Evolutionary conservation across 2,113 vertebrate genomes (phyloP).

Genomic region (Platanista minor): DNA sequence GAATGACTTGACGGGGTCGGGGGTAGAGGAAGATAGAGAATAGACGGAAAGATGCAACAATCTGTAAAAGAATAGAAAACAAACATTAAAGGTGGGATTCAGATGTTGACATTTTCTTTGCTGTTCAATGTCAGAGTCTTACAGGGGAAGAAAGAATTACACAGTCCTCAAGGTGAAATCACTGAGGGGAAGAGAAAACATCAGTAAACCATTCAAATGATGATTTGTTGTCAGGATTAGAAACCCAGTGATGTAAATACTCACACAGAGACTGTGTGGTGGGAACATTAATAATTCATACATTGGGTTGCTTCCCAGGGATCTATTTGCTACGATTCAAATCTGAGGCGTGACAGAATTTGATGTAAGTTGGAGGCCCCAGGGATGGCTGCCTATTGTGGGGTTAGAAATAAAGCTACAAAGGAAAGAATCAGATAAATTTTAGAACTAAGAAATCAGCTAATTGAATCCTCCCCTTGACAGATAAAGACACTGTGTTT

Average conservation of each 20-base stretch:
- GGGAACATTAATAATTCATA: slow-evolving; percentile 65
- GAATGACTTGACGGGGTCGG: background rate
- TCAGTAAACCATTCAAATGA: slow-evolving; percentile 49
- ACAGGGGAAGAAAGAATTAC: background rate
- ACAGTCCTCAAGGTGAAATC: slow-evolving; percentile 56
- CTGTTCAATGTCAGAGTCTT: slow-evolving; percentile 32
- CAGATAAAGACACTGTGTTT: slow-evolving; percentile 20
- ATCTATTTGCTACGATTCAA: slow-evolving; percentile 54
- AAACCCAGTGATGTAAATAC: slow-evolving; percentile 62
- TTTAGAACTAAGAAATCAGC: slow-evolving; percentile 34
- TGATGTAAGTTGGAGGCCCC: slow-evolving; percentile 38
- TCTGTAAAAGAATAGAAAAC: background rate
- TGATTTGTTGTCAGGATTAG: slow-evolving; percentile 64
- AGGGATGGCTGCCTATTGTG: slow-evolving; percentile 11
- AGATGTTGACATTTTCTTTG: slow-evolving; percentile 39
- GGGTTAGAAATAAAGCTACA: slow-evolving; percentile 47
- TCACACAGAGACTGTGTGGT: slow-evolving; percentile 51
- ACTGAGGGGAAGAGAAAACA: slow-evolving; percentile 50
- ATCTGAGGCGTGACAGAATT: slow-evolving; percentile 57
- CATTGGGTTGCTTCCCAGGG: slow-evolving; percentile 15
- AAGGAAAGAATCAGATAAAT: slow-evolving; percentile 17
- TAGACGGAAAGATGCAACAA: background rate
- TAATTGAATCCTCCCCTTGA: slow-evolving; percentile 25
- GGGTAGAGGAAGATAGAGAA: background rate
- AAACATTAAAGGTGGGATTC: slow-evolving; percentile 22